Conservation (phyloP, 2,888 invertebrate species). For the Noctua fimbriata region DNA sequence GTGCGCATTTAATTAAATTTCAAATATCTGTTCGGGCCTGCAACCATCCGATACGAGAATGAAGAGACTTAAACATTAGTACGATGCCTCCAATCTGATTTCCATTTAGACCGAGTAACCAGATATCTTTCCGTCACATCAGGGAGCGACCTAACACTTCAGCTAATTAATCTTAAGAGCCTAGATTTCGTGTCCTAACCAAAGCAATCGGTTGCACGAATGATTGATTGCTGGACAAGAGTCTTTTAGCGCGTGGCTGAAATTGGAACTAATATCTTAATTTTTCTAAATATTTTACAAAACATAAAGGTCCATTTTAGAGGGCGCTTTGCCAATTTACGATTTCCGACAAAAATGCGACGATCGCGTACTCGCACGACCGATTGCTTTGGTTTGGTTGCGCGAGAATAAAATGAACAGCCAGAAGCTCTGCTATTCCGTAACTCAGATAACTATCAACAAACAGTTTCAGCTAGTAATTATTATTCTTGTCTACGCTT, state of each 20-base stretch:
- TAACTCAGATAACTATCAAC: slow-evolving; percentile 15
- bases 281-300: not conserved
- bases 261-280: not conserved
- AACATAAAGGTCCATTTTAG: not conserved
- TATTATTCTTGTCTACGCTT: slow-evolving; percentile 19
- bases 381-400: not conserved
- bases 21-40: no score
- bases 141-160: slow-evolving; percentile 15
- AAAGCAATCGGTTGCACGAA: not conserved
- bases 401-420: not conserved
- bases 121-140: slow-evolving; percentile 15
- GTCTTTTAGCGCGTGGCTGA: not conserved
- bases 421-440: not conserved
- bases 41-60: not conserved
- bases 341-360: not conserved
- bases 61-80: not conserved
- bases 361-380: no score
- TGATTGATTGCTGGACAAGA: not conserved
- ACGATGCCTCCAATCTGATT: slow-evolving; percentile 1
- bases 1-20: not conserved
- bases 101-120: slow-evolving; percentile 6
- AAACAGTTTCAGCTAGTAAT: slow-evolving; percentile 6
- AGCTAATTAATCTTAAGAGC: slow-evolving; percentile 34
- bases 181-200: not conserved
- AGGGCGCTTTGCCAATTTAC: not conserved